Evolutionary conservation across 2,888 invertebrate species (phyloP).

Genomic region (Cryptocephalus primarius): DNA sequence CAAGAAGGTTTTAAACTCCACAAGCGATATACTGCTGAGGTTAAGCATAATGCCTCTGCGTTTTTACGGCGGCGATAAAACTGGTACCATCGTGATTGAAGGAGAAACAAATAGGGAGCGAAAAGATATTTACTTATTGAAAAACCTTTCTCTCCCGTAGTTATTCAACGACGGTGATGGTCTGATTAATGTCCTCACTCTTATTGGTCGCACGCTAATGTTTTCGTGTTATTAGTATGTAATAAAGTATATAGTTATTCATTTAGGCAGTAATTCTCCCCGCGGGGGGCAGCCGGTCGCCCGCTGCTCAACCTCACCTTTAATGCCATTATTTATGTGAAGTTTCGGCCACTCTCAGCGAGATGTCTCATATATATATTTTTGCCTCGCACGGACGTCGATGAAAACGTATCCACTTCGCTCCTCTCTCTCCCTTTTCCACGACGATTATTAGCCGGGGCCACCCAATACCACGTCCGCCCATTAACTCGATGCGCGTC

Average conservation of each 20-base stretch:
- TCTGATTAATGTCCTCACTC: constrained; percentile 26
- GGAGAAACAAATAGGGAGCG: constrained; percentile 3
- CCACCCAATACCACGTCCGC: no score
- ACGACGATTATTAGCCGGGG: no score
- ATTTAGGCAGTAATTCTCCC: constrained; percentile 41
- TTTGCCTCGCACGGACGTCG: constrained; percentile 7
- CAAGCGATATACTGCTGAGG: no score
- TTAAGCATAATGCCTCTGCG: no score
- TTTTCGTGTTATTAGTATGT: constrained; percentile 39
- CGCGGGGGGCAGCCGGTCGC: constrained; percentile 32
- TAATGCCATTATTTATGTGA: constrained; percentile 41
- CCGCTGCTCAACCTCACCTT: constrained; percentile 40
- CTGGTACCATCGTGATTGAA: background rate
- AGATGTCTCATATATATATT: constrained; percentile 16
- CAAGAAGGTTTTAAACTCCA: no score
- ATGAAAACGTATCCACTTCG: constrained; percentile 13
- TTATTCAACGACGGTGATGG: constrained; percentile 24
- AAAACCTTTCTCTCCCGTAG: constrained; percentile 9
- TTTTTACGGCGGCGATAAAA: no score
- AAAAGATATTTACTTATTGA: constrained; percentile 13
- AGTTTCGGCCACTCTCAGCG: constrained; percentile 26
- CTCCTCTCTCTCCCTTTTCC: no score
- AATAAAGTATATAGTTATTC: constrained; percentile 42
- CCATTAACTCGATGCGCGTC: no score
- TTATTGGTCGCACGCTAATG: constrained; percentile 35